Evolutionary conservation across 1,140 invertebrate genomes (phyloP).

Genomic region (Eurosta solidaginis): DNA sequence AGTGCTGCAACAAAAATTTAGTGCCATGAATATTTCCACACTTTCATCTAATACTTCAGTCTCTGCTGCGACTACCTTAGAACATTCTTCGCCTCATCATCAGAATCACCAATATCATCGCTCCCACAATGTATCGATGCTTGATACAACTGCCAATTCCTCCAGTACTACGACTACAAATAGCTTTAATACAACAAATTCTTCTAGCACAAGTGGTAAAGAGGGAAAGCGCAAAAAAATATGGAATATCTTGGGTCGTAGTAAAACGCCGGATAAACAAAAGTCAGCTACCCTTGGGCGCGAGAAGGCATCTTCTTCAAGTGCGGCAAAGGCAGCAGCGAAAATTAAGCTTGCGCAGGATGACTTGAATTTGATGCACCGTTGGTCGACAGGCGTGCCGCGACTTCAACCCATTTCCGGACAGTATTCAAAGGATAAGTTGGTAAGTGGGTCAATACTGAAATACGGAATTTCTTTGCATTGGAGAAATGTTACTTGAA

Average conservation of each 20-base stretch:
- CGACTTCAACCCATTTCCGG: constrained; percentile 71
- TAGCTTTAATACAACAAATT: constrained; percentile 36
- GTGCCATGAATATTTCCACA: constrained; percentile 55
- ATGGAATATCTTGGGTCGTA: constrained; percentile 68
- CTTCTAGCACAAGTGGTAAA: constrained; percentile 47
- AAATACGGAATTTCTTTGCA: background rate
- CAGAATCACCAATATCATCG: background rate
- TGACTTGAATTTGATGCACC: constrained; percentile 63
- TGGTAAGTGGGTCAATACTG: constrained; percentile 62
- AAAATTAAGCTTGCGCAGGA: constrained; percentile 60
- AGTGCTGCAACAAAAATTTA: constrained; percentile 48
- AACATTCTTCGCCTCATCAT: background rate
- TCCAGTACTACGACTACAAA: constrained; percentile 24
- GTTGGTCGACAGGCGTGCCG: constrained; percentile 70
- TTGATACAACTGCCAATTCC: constrained; percentile 43
- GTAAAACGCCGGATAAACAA: constrained; percentile 62
- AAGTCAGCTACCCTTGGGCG: constrained; percentile 70
- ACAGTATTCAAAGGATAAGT: constrained; percentile 74
- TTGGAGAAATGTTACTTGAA: too few relatives aligned
- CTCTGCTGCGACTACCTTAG: constrained; percentile 34
- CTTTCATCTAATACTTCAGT: constrained; percentile 40
- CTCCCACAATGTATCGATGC: constrained; percentile 39
- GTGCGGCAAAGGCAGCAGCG: constrained; percentile 60
- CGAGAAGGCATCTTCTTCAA: constrained; percentile 59
- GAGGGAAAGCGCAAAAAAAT: constrained; percentile 66